Conservation (phyloP, 2,113 vertebrate species). For the Alces alces region DNA sequence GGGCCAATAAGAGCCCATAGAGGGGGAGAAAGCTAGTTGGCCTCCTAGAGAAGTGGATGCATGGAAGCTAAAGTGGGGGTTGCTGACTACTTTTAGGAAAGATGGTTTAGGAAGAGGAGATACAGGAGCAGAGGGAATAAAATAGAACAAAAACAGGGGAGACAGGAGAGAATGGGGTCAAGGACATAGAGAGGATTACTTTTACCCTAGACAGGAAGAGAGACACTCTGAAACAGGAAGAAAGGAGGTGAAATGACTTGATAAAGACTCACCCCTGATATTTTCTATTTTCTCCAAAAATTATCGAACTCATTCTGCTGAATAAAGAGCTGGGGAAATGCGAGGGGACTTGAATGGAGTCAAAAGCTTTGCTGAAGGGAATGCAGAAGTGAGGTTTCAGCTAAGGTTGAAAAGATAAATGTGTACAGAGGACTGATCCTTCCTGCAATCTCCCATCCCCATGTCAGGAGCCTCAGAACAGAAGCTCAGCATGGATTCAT, state of each 20-base stretch:
- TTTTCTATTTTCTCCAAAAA: not conserved
- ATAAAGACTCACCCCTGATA: not conserved
- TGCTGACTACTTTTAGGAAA: not conserved
- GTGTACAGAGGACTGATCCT: not conserved
- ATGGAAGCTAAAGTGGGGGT: not conserved
- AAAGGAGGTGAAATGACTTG: not conserved
- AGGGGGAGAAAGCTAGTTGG: not conserved
- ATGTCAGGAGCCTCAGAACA: not conserved
- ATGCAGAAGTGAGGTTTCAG: not conserved
- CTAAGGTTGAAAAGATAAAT: not conserved
- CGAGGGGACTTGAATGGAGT: not conserved
- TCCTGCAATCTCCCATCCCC: not conserved
- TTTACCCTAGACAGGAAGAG: not conserved
- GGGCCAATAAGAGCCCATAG: not conserved
- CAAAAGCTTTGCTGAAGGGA: not conserved
- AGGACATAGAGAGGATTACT: not conserved
- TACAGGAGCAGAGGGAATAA: not conserved
- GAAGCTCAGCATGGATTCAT: not conserved
- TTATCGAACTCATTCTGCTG: not conserved
- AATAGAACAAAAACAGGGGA: not conserved
- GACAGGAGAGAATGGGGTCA: not conserved
- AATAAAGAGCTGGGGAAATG: not conserved
- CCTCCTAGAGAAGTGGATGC: not conserved
- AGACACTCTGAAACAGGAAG: not conserved
- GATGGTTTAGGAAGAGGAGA: not conserved